A percentile compares a stretch with the other conserved stretches of the same genome.
Conservation (phyloP, 2,888 invertebrate genomes). For the Argyresthia goedartella region DNA sequence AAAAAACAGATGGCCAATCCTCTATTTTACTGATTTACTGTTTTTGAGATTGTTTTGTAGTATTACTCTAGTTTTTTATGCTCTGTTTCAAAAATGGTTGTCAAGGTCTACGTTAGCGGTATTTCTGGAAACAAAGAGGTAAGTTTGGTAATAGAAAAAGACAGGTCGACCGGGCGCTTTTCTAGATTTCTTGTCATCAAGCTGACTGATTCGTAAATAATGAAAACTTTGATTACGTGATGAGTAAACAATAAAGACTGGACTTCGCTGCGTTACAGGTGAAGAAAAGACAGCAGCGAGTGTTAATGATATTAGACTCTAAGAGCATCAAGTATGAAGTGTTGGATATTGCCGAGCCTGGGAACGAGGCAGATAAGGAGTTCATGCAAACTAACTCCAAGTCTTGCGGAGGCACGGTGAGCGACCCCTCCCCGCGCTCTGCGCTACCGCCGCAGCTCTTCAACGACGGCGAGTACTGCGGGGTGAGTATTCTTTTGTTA, state of each 20-base stretch:
- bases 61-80: slow-evolving; percentile 30
- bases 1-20: slow-evolving; percentile 63
- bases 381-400: slow-evolving; percentile 93
- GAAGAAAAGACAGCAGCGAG: slow-evolving; percentile 95
- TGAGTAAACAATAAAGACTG: slow-evolving; percentile 14
- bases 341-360: slow-evolving; percentile 96
- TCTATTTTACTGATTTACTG: slow-evolving; percentile 47
- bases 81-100: slow-evolving; percentile 76
- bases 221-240: slow-evolving; percentile 48
- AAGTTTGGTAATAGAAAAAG: slow-evolving; percentile 63
- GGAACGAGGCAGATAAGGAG: slow-evolving; percentile 87
- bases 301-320: slow-evolving; percentile 93
- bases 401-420: slow-evolving; percentile 79
- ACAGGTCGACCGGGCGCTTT: slow-evolving; percentile 47
- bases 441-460: slow-evolving; percentile 95
- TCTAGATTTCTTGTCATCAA: slow-evolving; percentile 34
- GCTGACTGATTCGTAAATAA: slow-evolving; percentile 52
- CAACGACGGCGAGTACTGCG: slow-evolving; percentile 92
- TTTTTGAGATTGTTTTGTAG: slow-evolving; percentile 35
- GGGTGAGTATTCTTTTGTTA: slow-evolving; percentile 72
- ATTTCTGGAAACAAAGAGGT: slow-evolving; percentile 96
- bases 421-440: slow-evolving; percentile 80
- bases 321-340: slow-evolving; percentile 90
- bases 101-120: slow-evolving; percentile 92
- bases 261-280: slow-evolving; percentile 73